Percentiles rank a stretch among this genome's conserved stretches.
Evolutionary conservation across 2,113 vertebrate species (phyloP).

Genomic region (Crotalus helleri): DNA sequence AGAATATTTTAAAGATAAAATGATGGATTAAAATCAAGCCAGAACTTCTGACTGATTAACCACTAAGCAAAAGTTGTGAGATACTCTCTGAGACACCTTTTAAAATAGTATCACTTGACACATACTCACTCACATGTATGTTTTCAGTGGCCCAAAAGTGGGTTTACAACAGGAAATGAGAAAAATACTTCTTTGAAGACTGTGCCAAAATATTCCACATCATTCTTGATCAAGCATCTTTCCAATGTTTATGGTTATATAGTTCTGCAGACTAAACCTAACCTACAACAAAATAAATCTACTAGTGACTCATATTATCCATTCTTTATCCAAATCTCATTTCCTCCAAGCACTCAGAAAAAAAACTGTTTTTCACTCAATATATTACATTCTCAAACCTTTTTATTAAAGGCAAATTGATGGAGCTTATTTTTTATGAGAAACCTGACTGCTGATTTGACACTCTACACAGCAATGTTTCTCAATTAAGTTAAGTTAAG

Average conservation of each 20-base stretch:
- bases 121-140: neutral
- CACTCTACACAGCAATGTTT: neutral
- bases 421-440: neutral
- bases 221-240: neutral
- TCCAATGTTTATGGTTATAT: neutral
- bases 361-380: neutral
- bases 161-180: neutral
- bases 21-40: neutral
- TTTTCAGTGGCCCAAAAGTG: neutral
- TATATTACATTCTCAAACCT: neutral
- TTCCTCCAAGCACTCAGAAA: neutral
- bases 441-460: neutral
- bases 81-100: rapidly evolving
- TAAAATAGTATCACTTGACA: neutral
- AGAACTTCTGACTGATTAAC: neutral
- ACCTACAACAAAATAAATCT: neutral
- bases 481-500: neutral
- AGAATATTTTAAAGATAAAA: neutral
- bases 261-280: neutral
- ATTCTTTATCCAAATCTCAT: neutral
- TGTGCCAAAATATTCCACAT: neutral
- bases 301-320: neutral
- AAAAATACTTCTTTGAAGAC: neutral
- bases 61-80: neutral
- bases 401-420: neutral